Base-by-base conservation (phyloP, 2,888 invertebrate species). In the Euclidia mi region DNA sequence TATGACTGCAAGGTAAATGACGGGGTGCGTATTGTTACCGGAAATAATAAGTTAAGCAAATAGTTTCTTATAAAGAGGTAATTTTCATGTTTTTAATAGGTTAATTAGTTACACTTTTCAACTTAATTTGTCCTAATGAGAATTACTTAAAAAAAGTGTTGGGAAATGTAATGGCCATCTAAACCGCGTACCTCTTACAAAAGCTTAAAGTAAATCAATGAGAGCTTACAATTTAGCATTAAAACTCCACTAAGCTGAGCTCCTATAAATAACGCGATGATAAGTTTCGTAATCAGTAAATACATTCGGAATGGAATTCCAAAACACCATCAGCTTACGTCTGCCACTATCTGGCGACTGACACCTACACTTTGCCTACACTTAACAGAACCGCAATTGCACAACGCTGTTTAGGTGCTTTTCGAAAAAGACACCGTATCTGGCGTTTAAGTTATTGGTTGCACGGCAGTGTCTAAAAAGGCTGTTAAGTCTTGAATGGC, bases 371-470 rank as follows among this genome's bases (percentile, higher is more conserved):
- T 84, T 83, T 70, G 59, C 46, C 56, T 57, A 60, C 68, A 79
- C 77, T 81, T 82, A 86, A 75, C 61, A 69, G 52, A 77, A 78
- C 69, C 68, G 77, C 82, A 87, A 88, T 90, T 91, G 82, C 88
- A 84, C 88, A 91, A 92, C 76, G 66, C 72, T 76, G 76, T 75
- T 80, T 79, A 82, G 82, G 71, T 76, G 82, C 79, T 85, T 87
- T 87, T 79, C 71, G 71, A 81, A 86, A 85, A 88, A 87, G 79
- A 75, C 74, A 72, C 76, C 78, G 67, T 87, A 88, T 85, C 86
- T 64, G 70, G 45, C 49, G 61, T 63, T 74, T 84, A 81, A 85
- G 70, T 88, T 88, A 84, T 85, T 82, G 69, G 72, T 72, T 62
- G 65, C 58, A 56, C 64, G 66, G 45, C 62, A 63, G 53, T 58